These are phyloP conservation scores for Gallinago media DNA, from an alignment of 2,113 vertebrate genomes.

Conservation along the genomic window DNA sequence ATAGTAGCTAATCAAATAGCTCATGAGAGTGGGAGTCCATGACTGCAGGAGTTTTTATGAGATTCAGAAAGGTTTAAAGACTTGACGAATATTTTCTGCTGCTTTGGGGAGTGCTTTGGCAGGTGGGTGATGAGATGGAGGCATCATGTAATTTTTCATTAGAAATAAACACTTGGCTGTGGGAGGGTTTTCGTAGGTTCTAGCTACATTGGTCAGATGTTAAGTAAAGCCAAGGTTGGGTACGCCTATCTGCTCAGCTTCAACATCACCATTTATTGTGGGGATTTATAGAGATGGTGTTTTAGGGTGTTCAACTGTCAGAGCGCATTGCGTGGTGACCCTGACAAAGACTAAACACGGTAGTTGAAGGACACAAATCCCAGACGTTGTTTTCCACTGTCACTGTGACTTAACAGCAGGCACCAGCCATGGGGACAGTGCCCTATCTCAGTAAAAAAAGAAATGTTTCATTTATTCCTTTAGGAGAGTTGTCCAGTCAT, in stretches of 20 bases:
- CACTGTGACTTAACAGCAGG: neutral
- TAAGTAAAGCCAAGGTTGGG: neutral
- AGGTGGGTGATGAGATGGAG: neutral
- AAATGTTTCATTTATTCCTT: neutral
- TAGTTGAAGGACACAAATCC: neutral
- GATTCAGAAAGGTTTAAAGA: neutral
- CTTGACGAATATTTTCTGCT: neutral
- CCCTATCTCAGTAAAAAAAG: neutral
- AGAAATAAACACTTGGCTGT: neutral
- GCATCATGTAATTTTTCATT: neutral
- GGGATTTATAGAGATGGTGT: neutral
- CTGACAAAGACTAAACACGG: neutral
- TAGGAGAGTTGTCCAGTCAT: neutral
- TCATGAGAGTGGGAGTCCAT: neutral
- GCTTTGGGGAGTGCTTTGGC: neutral
- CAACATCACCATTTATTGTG: neutral
- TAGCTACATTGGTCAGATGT: neutral
- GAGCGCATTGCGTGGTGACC: neutral
- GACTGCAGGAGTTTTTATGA: neutral
- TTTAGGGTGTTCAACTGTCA: neutral
- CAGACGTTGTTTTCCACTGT: neutral
- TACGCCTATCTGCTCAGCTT: neutral
- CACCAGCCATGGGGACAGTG: neutral
- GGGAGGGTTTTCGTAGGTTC: neutral
- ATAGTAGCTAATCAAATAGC: neutral